phyloP scores from a whole-genome alignment of 2,888 invertebrate species.

The Ypsolopha sequella region DNA sequence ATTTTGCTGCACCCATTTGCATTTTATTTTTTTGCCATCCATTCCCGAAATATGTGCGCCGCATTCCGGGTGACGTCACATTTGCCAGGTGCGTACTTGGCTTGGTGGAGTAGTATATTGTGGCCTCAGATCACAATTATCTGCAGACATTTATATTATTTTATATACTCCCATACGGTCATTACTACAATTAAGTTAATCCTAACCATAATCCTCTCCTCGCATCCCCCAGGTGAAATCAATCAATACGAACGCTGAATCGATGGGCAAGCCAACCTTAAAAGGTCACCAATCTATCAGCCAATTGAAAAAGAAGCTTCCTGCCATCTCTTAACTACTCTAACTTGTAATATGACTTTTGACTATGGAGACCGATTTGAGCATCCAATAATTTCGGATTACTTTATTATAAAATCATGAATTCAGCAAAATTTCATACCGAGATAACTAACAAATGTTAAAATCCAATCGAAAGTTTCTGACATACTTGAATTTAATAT shows the following conservation, averaged over 20 bases:
- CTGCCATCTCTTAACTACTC: conserved; percentile 21
- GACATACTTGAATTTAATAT: background rate
- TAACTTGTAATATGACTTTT: conserved; percentile 2
- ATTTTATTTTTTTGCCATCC: too few species aligned
- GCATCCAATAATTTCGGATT: background rate
- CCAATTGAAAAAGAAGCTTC: conserved; percentile 53
- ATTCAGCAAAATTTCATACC: background rate
- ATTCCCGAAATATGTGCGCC: too few species aligned
- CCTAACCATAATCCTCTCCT: background rate
- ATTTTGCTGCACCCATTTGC: too few species aligned
- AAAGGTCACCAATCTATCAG: conserved; percentile 49
- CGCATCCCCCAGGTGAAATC: conserved; percentile 40
- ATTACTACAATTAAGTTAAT: background rate
- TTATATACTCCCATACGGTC: too few species aligned
- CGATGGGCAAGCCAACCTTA: conserved; percentile 18
- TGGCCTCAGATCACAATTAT: too few species aligned
- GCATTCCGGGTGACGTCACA: too few species aligned
- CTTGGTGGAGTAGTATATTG: too few species aligned
- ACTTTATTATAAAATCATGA: background rate
- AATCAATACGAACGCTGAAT: conserved; percentile 63
- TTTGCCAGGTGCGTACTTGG: too few species aligned
- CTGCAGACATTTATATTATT: too few species aligned
- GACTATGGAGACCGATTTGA: background rate
- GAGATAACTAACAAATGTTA: background rate
- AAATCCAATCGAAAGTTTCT: background rate